A percentile compares a stretch with the other conserved stretches of the same genome.
Conservation (phyloP, 2,797 vertebrate species). For the Crax fasciolata region DNA sequence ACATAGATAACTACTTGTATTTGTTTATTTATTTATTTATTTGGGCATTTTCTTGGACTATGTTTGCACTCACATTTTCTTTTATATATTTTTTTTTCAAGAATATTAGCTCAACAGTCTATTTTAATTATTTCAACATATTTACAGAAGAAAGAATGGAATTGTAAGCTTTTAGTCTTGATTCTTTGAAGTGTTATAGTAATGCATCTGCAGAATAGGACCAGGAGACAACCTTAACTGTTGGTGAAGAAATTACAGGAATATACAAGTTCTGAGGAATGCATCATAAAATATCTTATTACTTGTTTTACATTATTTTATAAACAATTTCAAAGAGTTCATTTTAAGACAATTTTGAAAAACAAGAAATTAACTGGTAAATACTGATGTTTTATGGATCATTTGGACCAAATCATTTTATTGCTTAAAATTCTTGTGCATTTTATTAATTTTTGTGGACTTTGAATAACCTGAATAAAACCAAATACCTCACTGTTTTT, state of each 20-base stretch:
- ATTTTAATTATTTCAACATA: not conserved
- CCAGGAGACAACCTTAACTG: not conserved
- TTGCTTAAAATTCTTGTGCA: rapidly evolving
- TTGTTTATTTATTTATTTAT: not conserved
- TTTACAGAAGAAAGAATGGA: not conserved
- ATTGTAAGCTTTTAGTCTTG: not conserved
- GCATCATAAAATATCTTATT: not conserved
- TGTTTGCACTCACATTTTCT: not conserved
- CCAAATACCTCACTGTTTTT: not conserved
- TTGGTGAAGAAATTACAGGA: not conserved
- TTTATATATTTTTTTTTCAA: not conserved
- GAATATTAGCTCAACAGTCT: not conserved
- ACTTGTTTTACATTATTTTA: not conserved
- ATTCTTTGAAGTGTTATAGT: not conserved
- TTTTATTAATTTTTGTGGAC: not conserved
- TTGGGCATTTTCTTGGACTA: not conserved
- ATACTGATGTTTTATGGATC: not conserved
- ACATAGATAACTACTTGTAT: not conserved
- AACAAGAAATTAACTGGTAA: not conserved
- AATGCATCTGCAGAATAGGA: not conserved
- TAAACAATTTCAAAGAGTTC: not conserved
- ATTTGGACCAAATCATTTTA: not conserved
- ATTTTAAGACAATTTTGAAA: not conserved
- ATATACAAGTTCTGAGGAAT: not conserved
- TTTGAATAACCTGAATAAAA: not conserved